Conservation (phyloP, 2,888 invertebrate genomes). For the Venusia cambrica region DNA sequence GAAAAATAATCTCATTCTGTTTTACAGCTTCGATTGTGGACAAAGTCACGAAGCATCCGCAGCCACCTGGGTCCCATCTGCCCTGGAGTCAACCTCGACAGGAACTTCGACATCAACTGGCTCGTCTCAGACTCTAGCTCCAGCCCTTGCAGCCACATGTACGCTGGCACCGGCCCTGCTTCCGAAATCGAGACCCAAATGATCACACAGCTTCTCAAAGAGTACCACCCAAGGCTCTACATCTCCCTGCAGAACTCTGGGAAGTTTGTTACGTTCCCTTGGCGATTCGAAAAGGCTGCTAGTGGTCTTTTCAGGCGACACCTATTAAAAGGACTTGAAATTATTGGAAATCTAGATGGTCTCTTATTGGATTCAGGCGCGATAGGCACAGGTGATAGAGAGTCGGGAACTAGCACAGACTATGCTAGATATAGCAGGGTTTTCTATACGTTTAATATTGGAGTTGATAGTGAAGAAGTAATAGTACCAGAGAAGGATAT, state of each 20-base stretch:
- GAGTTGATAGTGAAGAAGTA: conserved; percentile 45
- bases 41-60: conserved; percentile 81
- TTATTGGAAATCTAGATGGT: conserved; percentile 42
- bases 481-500: conserved; percentile 54
- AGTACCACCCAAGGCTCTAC: conserved; percentile 80
- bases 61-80: conserved; percentile 67
- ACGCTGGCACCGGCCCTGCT: conserved; percentile 81
- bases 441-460: conserved; percentile 54
- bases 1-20: conserved; percentile 24
- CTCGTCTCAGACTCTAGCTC: conserved; percentile 79
- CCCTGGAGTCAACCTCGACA: conserved; percentile 86
- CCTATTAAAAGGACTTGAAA: conserved; percentile 50
- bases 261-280: conserved; percentile 84
- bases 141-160: conserved; percentile 83
- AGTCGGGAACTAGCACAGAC: conserved; percentile 63
- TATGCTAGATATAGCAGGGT: conserved; percentile 47
- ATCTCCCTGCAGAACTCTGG: conserved; percentile 89
- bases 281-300: conserved; percentile 81
- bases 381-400: conserved; percentile 48
- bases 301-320: conserved; percentile 60
- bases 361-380: conserved; percentile 53
- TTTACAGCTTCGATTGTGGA: conserved; percentile 84
- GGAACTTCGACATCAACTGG: conserved; percentile 89
- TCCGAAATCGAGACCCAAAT: conserved; percentile 84
- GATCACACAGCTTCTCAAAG: conserved; percentile 78